A percentile compares a stretch with the other conserved stretches of the same genome.
Conservation (phyloP, 2,797 vertebrate species). For the Chrysocyon brachyurus region DNA sequence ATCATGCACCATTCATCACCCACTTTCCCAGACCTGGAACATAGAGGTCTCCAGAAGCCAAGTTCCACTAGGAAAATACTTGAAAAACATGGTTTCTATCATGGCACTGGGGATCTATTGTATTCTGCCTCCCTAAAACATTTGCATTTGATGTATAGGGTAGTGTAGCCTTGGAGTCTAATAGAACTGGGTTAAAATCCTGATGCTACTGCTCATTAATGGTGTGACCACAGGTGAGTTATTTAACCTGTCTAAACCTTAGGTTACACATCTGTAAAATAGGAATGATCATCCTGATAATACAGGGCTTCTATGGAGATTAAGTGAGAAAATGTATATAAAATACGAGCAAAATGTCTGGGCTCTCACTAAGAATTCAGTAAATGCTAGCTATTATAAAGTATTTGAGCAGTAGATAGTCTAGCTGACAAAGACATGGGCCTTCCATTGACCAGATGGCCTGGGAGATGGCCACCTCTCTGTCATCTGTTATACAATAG, state of each 20-base stretch:
- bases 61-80: not conserved
- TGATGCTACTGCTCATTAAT: not conserved
- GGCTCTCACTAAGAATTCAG: not conserved
- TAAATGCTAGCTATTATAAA: not conserved
- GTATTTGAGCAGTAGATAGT: not conserved
- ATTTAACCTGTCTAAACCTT: not conserved
- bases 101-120: not conserved
- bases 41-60: not conserved
- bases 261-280: not conserved
- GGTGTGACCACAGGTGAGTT: not conserved
- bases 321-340: not conserved
- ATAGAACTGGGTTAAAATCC: not conserved
- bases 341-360: not conserved
- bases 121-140: not conserved
- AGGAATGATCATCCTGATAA: not conserved
- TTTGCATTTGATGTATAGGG: not conserved
- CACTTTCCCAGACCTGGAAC: not conserved
- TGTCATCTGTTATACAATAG: not conserved
- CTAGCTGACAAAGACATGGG: not conserved
- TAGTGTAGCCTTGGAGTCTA: not conserved
- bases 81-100: not conserved
- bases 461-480: not conserved
- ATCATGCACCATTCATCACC: not conserved
- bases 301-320: not conserved
- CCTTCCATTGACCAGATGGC: not conserved